Evolutionary conservation across 2,888 invertebrate species (phyloP).

Genomic region (Drosophila niveifrons): DNA sequence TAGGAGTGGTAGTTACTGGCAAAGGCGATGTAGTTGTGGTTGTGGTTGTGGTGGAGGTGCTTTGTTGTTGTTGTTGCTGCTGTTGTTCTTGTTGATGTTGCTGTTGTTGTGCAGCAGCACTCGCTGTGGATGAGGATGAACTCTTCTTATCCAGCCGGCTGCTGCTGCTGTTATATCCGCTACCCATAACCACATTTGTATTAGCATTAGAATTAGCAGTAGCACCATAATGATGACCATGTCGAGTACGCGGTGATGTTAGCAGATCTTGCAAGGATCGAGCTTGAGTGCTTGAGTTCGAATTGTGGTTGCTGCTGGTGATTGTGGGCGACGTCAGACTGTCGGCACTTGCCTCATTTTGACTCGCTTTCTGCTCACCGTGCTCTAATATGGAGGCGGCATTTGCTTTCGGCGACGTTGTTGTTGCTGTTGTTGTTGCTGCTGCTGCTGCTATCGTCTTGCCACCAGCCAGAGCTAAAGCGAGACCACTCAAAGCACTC

Average conservation of each 20-base stretch:
- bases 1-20: slow-evolving; percentile 84
- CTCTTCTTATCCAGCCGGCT: slow-evolving; percentile 42
- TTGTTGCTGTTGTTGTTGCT: slow-evolving; percentile 37
- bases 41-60: slow-evolving; percentile 48
- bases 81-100: slow-evolving; percentile 46
- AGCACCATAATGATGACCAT: slow-evolving; percentile 58
- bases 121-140: slow-evolving; percentile 26
- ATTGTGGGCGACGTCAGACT: slow-evolving; percentile 82
- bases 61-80: slow-evolving; percentile 63
- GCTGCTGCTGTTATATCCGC: slow-evolving; percentile 35
- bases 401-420: slow-evolving; percentile 64
- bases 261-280: slow-evolving; percentile 82
- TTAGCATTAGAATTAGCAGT: slow-evolving; percentile 59
- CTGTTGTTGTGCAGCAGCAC: slow-evolving; percentile 7
- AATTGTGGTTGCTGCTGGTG: slow-evolving; percentile 39
- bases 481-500: slow-evolving; percentile 77
- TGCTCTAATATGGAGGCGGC: slow-evolving; percentile 85
- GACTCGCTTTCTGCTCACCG: slow-evolving; percentile 85
- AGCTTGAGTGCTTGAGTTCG: slow-evolving; percentile 35
- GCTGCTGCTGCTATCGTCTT: slow-evolving; percentile 56
- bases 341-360: slow-evolving; percentile 87
- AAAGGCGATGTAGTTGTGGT: slow-evolving; percentile 71
- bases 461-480: slow-evolving; percentile 77
- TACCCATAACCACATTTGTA: slow-evolving; percentile 80
- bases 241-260: slow-evolving; percentile 78